phyloP scores from a whole-genome alignment of 2,797 vertebrate genomes.

The Rhinogobio ventralis region DNA sequence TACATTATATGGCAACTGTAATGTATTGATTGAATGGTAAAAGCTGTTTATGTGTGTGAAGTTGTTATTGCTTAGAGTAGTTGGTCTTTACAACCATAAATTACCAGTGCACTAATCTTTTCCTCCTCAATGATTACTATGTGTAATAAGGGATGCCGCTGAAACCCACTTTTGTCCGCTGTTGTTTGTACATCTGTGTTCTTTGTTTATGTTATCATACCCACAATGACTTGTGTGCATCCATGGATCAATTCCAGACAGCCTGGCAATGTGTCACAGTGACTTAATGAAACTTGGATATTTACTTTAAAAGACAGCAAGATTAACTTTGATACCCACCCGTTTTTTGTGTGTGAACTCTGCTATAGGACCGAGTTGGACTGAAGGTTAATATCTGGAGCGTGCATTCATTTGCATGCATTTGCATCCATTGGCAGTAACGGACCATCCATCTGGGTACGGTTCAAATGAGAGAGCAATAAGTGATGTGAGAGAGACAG shows the following conservation, averaged over 20 bases:
- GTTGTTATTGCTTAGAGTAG: constrained; percentile 48
- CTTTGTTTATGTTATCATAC: constrained; percentile 47
- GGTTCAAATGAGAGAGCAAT: constrained; percentile 54
- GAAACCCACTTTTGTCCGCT: constrained; percentile 40
- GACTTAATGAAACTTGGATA: constrained; percentile 49
- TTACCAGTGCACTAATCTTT: constrained; percentile 37
- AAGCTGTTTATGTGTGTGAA: constrained; percentile 34
- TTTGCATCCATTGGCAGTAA: constrained; percentile 52
- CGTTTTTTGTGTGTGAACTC: constrained; percentile 44
- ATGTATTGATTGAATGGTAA: constrained; percentile 36
- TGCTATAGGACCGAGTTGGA: constrained; percentile 42
- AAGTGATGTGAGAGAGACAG: constrained; percentile 31
- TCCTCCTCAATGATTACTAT: constrained; percentile 52
- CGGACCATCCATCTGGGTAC: constrained; percentile 47
- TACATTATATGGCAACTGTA: constrained; percentile 59
- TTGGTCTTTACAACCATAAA: constrained; percentile 51
- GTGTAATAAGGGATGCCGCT: constrained; percentile 61
- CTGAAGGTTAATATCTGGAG: constrained; percentile 57
- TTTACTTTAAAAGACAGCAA: constrained; percentile 39
- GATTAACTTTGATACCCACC: constrained; percentile 43
- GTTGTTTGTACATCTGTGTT: constrained; percentile 57
- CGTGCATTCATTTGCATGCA: constrained; percentile 54
- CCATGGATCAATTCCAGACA: constrained; percentile 42
- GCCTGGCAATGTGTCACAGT: constrained; percentile 30
- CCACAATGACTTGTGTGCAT: constrained; percentile 43